Percentiles rank a stretch among this genome's conserved stretches.
Conservation (phyloP, 1,140 invertebrate genomes). For the Halictus rubicundus region DNA sequence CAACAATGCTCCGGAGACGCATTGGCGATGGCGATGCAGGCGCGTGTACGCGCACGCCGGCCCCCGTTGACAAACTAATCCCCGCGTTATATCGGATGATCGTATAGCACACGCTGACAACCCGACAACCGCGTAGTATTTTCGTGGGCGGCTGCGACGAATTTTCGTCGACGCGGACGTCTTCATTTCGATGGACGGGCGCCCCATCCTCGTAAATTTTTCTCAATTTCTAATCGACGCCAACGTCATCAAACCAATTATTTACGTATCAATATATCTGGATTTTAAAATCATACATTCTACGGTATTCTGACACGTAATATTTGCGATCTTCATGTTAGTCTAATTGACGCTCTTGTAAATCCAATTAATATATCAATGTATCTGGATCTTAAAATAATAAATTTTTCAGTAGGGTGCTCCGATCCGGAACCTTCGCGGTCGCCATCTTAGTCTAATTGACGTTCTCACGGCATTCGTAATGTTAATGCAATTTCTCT, state of each 20-base stretch:
- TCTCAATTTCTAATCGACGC: neutral
- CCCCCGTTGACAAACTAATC: conserved; percentile 79
- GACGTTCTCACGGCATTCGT: too few species aligned
- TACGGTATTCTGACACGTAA: too few species aligned
- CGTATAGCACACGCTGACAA: conserved; percentile 75
- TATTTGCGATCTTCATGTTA: too few species aligned
- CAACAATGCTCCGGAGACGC: conserved; percentile 27
- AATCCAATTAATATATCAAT: too few species aligned
- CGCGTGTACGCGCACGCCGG: conserved; percentile 55
- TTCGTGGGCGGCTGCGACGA: conserved; percentile 74
- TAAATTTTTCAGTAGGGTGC: neutral
- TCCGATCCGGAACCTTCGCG: too few species aligned
- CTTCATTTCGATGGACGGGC: neutral
- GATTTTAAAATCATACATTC: too few species aligned
- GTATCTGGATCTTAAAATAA: too few species aligned
- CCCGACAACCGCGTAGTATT: conserved; percentile 67
- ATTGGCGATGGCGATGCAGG: conserved; percentile 41
- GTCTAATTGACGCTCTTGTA: too few species aligned
- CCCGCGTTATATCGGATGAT: conserved; percentile 73
- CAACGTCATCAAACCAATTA: neutral
- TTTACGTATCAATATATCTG: too few species aligned
- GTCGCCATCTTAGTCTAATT: neutral
- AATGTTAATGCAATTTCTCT: too few species aligned
- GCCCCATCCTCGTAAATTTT: neutral
- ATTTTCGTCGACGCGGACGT: conserved; percentile 49